A percentile compares a stretch with the other conserved stretches of the same genome.
phyloP scores from a whole-genome alignment of 2,113 vertebrate species.

The Sardina pilchardus region DNA sequence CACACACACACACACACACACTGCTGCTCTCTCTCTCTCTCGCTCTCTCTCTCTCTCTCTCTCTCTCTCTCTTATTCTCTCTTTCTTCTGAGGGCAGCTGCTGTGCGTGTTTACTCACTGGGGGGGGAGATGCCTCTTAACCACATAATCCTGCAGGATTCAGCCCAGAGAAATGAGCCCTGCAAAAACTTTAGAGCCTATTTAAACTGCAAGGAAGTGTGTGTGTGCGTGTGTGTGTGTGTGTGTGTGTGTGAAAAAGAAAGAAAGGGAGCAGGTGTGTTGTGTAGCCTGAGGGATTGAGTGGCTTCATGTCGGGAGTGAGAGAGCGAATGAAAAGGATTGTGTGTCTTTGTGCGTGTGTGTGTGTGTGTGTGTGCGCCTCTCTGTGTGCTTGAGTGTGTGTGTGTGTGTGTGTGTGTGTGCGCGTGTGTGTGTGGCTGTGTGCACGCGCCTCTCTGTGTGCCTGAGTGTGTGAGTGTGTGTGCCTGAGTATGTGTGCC shows the following conservation, averaged over 20 bases:
- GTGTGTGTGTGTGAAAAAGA: slow-evolving; percentile 6
- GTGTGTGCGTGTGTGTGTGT: slow-evolving; percentile 9
- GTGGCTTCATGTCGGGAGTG: neutral
- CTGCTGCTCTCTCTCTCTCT: neutral
- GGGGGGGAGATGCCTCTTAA: neutral
- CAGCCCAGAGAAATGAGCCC: slow-evolving; percentile 1
- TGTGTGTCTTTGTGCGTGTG: neutral
- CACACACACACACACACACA: neutral
- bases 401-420: neutral
- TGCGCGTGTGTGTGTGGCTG: neutral
- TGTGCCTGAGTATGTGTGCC: neutral
- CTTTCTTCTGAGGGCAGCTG: neutral
- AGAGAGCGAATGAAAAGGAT: neutral
- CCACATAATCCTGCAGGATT: slow-evolving; percentile 10
- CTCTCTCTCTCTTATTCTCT: neutral
- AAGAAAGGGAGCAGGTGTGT: slow-evolving; percentile 19
- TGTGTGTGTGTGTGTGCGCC: neutral
- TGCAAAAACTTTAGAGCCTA: neutral
- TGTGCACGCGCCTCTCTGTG: neutral
- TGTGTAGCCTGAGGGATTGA: slow-evolving; percentile 14
- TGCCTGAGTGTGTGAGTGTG: neutral
- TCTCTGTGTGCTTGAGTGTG: neutral
- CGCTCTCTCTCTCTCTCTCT: neutral
- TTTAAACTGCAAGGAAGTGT: neutral
- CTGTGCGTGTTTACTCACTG: neutral